Percentiles rank a stretch among this genome's conserved stretches.
Conservation (phyloP, 2,888 invertebrate species). For the Salpingus planirostris region DNA sequence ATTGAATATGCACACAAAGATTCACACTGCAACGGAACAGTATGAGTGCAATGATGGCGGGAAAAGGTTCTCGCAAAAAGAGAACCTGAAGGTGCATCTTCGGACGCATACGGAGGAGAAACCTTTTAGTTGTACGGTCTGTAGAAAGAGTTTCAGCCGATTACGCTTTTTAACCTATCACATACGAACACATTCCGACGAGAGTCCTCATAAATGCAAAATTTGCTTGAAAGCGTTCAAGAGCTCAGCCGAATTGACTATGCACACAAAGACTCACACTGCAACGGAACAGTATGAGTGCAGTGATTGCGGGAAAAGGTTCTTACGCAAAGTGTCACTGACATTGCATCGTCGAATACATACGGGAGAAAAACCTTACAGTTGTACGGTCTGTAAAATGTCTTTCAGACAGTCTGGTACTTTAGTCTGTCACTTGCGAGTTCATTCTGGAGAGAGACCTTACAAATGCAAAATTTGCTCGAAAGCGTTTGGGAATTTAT, state of each 20-base stretch:
- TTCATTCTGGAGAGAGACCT: too few relatives aligned
- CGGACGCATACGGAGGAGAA: conserved; percentile 22
- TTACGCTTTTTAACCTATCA: conserved; percentile 26
- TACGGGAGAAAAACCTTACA: too few relatives aligned
- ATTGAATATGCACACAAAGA: too few relatives aligned
- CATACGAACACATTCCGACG: conserved; percentile 27
- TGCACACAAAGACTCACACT: too few relatives aligned
- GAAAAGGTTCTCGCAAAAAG: conserved; percentile 25
- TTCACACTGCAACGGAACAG: too few relatives aligned
- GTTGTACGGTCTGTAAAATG: conserved; percentile 26
- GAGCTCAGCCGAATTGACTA: too few relatives aligned
- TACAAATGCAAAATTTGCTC: too few relatives aligned
- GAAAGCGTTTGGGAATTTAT: conserved; percentile 29
- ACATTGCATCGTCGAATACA: conserved; percentile 30
- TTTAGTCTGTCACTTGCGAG: conserved; percentile 25
- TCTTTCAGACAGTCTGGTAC: conserved; percentile 30
- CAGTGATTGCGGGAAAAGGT: too few relatives aligned
- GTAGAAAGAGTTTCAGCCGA: conserved; percentile 29
- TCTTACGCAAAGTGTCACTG: too few relatives aligned
- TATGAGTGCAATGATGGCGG: too few relatives aligned
- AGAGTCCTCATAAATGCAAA: conserved; percentile 25
- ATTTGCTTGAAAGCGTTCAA: conserved; percentile 27
- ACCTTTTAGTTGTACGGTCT: conserved; percentile 22
- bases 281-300: too few relatives aligned
- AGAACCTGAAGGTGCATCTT: conserved; percentile 19